Conservation (phyloP, 2,888 invertebrate genomes). For the Bhutanitis thaidina region DNA sequence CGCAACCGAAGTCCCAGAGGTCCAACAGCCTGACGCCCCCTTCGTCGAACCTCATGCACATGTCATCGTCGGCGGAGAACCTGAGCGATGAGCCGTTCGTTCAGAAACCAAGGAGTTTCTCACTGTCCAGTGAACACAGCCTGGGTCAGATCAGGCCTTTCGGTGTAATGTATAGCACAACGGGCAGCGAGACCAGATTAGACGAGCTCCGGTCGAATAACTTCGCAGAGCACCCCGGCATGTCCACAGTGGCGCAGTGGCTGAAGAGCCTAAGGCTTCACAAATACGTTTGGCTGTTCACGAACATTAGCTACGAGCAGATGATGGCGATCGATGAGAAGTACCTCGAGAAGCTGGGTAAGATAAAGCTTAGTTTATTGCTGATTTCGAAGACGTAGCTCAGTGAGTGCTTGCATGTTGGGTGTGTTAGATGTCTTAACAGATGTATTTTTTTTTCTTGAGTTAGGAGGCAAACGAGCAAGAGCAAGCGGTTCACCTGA, state of each 20-base stretch:
- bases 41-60: slow-evolving; percentile 71
- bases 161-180: slow-evolving; percentile 65
- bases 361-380: too few species aligned
- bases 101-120: slow-evolving; percentile 90
- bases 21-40: slow-evolving; percentile 88
- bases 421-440: too few species aligned
- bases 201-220: slow-evolving; percentile 85
- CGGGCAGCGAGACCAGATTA: slow-evolving; percentile 90
- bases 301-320: slow-evolving; percentile 94
- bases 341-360: slow-evolving; percentile 84
- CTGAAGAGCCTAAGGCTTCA: slow-evolving; percentile 95
- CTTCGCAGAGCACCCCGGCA: slow-evolving; percentile 76
- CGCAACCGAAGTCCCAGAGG: slow-evolving; percentile 81
- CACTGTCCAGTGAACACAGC: slow-evolving; percentile 89
- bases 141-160: slow-evolving; percentile 71
- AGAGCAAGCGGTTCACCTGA: too few species aligned
- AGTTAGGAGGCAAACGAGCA: too few species aligned
- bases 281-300: slow-evolving; percentile 96
- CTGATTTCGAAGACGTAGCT: too few species aligned
- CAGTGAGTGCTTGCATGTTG: too few species aligned
- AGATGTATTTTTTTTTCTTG: too few species aligned
- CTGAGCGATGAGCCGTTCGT: slow-evolving; percentile 80
- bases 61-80: slow-evolving; percentile 81
- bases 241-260: slow-evolving; percentile 87
- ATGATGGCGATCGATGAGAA: slow-evolving; percentile 95